A percentile compares a stretch with the other conserved stretches of the same genome.
Evolutionary conservation across 2,797 vertebrate species (phyloP).

Genomic region (Rhadinocentrus ornatus): DNA sequence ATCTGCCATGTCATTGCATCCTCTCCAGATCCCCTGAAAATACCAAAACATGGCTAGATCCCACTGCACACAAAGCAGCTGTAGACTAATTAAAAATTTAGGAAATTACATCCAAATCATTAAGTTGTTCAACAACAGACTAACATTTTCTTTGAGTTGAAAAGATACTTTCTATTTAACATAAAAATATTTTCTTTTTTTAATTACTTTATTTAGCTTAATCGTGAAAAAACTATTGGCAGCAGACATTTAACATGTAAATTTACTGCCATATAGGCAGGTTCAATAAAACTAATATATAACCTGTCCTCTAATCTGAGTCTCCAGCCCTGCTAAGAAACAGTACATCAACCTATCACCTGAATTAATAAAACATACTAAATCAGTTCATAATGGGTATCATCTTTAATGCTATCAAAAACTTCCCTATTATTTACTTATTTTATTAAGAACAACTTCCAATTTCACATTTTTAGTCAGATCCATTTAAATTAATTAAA

Average conservation of each 20-base stretch:
- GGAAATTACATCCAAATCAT: neutral
- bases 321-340: slow-evolving; percentile 5
- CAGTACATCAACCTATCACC: slow-evolving; percentile 5
- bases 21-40: slow-evolving; percentile 26
- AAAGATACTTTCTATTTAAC: neutral
- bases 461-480: neutral
- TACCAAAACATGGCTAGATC: neutral
- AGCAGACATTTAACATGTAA: neutral
- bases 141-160: neutral
- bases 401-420: neutral
- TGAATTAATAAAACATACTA: neutral
- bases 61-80: slow-evolving; percentile 16
- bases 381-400: neutral
- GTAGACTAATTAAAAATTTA: slow-evolving; percentile 1
- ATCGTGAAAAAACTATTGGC: neutral
- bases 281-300: slow-evolving; percentile 5
- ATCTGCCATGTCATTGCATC: slow-evolving; percentile 57
- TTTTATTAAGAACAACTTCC: neutral
- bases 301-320: neutral
- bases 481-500: neutral
- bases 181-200: neutral
- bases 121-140: neutral
- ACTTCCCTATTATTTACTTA: neutral
- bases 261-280: neutral
- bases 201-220: neutral